A percentile compares a stretch with the other conserved stretches of the same genome.
Evolutionary conservation across 2,888 invertebrate genomes (phyloP).

Genomic region (Polietes domitor): DNA sequence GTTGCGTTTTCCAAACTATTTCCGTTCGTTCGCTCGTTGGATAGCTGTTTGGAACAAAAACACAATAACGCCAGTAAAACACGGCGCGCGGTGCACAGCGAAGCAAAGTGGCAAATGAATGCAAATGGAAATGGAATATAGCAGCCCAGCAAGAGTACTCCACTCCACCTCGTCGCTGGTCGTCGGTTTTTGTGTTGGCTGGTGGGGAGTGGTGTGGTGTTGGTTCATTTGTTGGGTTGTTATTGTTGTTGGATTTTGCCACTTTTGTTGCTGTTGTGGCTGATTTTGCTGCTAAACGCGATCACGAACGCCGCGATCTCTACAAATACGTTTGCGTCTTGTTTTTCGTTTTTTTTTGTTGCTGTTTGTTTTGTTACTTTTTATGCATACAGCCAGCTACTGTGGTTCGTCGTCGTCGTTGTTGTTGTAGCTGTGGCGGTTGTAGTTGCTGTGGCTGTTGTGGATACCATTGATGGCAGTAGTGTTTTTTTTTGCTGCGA

Average conservation of each 20-base stretch:
- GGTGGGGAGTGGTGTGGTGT: not conserved
- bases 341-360: not conserved
- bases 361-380: conserved; percentile 13
- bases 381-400: no score
- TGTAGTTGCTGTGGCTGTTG: not conserved
- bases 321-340: conserved; percentile 9
- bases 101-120: conserved; percentile 9
- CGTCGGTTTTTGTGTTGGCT: no score
- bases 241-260: conserved; percentile 36
- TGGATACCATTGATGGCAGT: conserved; percentile 34
- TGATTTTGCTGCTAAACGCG: conserved; percentile 23
- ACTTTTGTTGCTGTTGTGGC: conserved; percentile 10
- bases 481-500: not conserved
- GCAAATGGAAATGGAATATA: not conserved
- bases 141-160: not conserved
- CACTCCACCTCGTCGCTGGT: not conserved
- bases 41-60: conserved; percentile 37
- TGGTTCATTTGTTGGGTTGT: conserved; percentile 33
- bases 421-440: no score
- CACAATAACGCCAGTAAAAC: conserved; percentile 32
- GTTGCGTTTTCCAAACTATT: conserved; percentile 62
- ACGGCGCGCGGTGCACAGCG: not conserved
- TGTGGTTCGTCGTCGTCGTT: not conserved
- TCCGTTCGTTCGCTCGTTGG: conserved; percentile 61
- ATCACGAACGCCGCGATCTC: conserved; percentile 42